Base-by-base conservation (phyloP, 2,113 vertebrate species). In the Pontoporia blainvillei region DNA sequence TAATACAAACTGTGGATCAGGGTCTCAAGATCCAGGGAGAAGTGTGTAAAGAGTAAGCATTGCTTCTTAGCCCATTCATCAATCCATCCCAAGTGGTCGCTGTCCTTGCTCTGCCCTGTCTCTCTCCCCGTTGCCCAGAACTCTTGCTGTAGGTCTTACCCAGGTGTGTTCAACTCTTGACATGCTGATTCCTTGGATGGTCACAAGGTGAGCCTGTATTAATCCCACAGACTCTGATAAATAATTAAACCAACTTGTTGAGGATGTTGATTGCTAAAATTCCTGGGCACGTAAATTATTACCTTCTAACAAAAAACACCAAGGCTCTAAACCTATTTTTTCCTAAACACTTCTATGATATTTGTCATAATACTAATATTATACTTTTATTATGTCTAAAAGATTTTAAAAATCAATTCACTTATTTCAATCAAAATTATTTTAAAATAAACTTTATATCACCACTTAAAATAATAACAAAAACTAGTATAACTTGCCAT, bases 21-120 rank as follows among this genome's bases (percentile, higher is more conserved):
- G 12, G 20, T 8, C n/a, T 46, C 44, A 67, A 36, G 23, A 41
- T 18, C 2, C 41, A 62, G 69, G 11, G 21, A 91, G 25, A 90
- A 44, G 14, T 6, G 0, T 36, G 18, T 21, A 4, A 41, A 34
- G 11, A n/a, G 2, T 39, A 3, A 39, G 7, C 54, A 10, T 10
- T 10, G 34, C 18, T 31, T 66, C 29, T 88, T 57, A n/a, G 36
- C n/a, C 61, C 29, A n/a, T 39, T 67, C 18, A 4, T 71, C 49
- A 69, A 15, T 34, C 59, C 27, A 17, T 25, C 31, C 66, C 54
- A 49, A 4, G 15, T 3, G 17, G 27, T 64, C 6, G 34, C 13
- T 44, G 23, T 21, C 3, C 8, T 31, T 52, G 29, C 13, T 31
- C 29, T 87, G 14, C 7, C n/a, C 17, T 57, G 52, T 25, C 67